A percentile compares a stretch with the other conserved stretches of the same genome.
Evolutionary conservation across 2,797 vertebrate species (phyloP).

Genomic region (Lutjanus argentimaculatus): DNA sequence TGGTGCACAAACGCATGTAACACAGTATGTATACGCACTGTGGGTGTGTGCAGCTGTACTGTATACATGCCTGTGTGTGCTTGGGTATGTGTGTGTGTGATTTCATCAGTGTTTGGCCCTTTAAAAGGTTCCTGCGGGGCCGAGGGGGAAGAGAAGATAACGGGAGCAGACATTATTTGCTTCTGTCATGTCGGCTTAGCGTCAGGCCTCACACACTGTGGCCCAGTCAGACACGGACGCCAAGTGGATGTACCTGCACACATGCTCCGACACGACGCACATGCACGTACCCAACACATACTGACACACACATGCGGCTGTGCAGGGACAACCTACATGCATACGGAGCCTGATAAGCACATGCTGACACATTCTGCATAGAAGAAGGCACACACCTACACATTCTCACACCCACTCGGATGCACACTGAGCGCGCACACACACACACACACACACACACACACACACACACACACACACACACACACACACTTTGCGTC

Average conservation of each 20-base stretch:
- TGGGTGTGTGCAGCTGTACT: slow-evolving; percentile 19
- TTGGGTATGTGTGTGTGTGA: slow-evolving; percentile 31
- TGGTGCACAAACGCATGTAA: not conserved
- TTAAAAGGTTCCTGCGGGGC: slow-evolving; percentile 85
- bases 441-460: slow-evolving; percentile 32
- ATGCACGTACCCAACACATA: slow-evolving; percentile 33
- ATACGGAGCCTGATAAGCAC: slow-evolving; percentile 38
- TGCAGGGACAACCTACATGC: slow-evolving; percentile 38
- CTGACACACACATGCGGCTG: slow-evolving; percentile 29
- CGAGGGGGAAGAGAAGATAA: slow-evolving; percentile 84
- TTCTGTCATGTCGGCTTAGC: slow-evolving; percentile 88
- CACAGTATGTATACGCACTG: slow-evolving; percentile 13
- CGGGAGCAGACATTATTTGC: slow-evolving; percentile 90
- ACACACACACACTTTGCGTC: slow-evolving; percentile 36
- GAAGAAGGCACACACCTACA: slow-evolving; percentile 49
- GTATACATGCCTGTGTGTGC: slow-evolving; percentile 23
- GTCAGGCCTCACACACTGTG: slow-evolving; percentile 83
- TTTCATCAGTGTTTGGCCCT: slow-evolving; percentile 82
- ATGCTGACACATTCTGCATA: slow-evolving; percentile 55
- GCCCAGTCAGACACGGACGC: slow-evolving; percentile 74
- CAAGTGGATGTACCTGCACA: slow-evolving; percentile 80
- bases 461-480: slow-evolving; percentile 43
- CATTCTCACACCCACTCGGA: slow-evolving; percentile 40
- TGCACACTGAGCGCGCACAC: slow-evolving; percentile 20
- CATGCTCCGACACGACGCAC: slow-evolving; percentile 44